These are phyloP conservation scores for Kryphioiulus occultus DNA, from an alignment of 2,888 invertebrate species.

Conservation along the genomic window DNA sequence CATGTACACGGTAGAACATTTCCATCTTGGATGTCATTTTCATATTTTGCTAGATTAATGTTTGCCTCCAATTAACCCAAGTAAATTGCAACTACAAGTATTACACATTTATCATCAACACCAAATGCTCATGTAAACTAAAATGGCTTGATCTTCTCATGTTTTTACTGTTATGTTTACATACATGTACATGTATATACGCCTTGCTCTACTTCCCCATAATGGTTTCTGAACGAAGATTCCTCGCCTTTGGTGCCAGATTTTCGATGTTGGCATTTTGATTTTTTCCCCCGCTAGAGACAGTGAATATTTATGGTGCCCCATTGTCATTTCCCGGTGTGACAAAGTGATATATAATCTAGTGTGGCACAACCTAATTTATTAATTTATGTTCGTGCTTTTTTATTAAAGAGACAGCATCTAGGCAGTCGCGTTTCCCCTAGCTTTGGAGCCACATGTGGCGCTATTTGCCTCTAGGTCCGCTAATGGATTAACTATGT, in stretches of 20 bases:
- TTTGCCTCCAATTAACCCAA: too few species aligned
- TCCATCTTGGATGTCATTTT: too few species aligned
- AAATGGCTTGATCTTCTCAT: too few species aligned
- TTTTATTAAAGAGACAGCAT: neutral
- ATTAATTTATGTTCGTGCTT: slow-evolving; percentile 37
- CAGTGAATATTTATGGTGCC: slow-evolving; percentile 27
- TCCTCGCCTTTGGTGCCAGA: neutral
- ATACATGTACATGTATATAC: too few species aligned
- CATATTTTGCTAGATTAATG: too few species aligned
- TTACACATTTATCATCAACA: too few species aligned
- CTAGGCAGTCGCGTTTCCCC: neutral
- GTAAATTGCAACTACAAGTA: too few species aligned
- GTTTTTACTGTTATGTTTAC: too few species aligned
- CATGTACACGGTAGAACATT: too few species aligned
- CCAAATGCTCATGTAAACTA: too few species aligned
- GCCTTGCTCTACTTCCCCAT: too few species aligned
- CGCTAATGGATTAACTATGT: neutral
- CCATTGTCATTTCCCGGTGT: slow-evolving; percentile 20
- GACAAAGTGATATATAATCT: slow-evolving; percentile 36
- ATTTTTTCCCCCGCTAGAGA: neutral
- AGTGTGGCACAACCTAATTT: slow-evolving; percentile 37
- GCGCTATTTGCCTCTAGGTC: neutral
- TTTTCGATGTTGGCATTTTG: neutral
- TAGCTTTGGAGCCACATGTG: neutral
- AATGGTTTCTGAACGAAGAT: too few species aligned